phyloP scores from a whole-genome alignment of 1,140 invertebrate genomes.

The Leptoteleia sp. region DNA sequence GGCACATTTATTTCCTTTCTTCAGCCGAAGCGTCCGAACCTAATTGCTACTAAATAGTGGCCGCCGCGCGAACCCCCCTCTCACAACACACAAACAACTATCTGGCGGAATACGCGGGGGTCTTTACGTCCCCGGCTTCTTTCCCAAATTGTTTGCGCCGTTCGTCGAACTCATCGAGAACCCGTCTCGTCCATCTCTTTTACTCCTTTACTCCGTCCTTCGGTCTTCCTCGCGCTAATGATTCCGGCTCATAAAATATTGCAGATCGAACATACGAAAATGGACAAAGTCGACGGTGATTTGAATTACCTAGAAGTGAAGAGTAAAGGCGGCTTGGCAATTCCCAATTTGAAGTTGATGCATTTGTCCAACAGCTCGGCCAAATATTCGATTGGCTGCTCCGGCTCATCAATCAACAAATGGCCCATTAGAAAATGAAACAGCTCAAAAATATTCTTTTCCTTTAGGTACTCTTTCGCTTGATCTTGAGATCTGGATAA shows the following conservation, averaged over 20 bases:
- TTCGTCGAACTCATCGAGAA: slow-evolving; percentile 59
- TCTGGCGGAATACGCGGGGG: slow-evolving; percentile 35
- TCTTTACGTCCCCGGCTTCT: slow-evolving; percentile 19
- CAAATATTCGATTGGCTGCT: slow-evolving; percentile 80
- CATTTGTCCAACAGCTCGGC: slow-evolving; percentile 79
- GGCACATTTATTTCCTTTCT: slow-evolving; percentile 15
- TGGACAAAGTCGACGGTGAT: slow-evolving; percentile 6
- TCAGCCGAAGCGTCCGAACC: slow-evolving; percentile 1
- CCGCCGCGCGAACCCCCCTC: slow-evolving; percentile 24
- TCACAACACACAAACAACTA: no score
- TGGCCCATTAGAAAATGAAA: slow-evolving; percentile 80
- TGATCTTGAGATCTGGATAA: slow-evolving; percentile 44
- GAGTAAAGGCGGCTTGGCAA: slow-evolving; percentile 78
- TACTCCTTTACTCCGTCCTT: slow-evolving; percentile 1
- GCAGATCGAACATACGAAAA: slow-evolving; percentile 34
- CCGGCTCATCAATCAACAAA: slow-evolving; percentile 75
- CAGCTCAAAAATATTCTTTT: slow-evolving; percentile 78
- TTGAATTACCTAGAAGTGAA: slow-evolving; percentile 71
- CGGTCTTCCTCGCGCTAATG: slow-evolving; percentile 8
- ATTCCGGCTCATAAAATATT: slow-evolving; percentile 18
- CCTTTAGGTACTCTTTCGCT: slow-evolving; percentile 74
- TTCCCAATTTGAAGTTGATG: slow-evolving; percentile 78
- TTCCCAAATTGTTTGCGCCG: slow-evolving; percentile 48
- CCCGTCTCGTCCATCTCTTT: slow-evolving; percentile 47
- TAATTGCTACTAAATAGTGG: slow-evolving; percentile 49